Percentiles rank a stretch among this genome's conserved stretches.
Evolutionary conservation across 2,888 invertebrate genomes (phyloP).

Genomic region (Elysia crispata): DNA sequence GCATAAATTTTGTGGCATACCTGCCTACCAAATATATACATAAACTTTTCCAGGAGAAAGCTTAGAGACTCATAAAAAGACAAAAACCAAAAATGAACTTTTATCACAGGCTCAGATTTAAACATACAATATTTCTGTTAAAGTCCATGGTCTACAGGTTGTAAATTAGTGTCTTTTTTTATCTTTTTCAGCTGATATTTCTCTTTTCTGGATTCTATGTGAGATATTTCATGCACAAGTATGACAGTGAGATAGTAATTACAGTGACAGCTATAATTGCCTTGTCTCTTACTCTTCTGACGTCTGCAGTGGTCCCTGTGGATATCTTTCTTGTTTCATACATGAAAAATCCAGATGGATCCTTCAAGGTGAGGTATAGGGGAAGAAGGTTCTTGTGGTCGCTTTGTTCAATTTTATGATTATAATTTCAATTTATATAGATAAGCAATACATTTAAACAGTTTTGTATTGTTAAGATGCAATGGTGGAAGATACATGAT

Average conservation of each 20-base stretch:
- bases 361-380: constrained; percentile 67
- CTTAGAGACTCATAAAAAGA: too few species aligned
- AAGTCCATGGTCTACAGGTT: too few species aligned
- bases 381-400: neutral
- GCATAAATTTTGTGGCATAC: too few species aligned
- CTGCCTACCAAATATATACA: too few species aligned
- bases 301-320: constrained; percentile 74
- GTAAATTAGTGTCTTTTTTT: constrained; percentile 20
- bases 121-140: too few species aligned
- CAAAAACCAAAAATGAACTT: too few species aligned
- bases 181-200: constrained; percentile 72
- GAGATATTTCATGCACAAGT: constrained; percentile 73
- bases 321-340: constrained; percentile 78
- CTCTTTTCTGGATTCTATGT: constrained; percentile 76
- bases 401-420: neutral
- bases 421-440: too few species aligned
- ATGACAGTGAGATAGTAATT: constrained; percentile 73
- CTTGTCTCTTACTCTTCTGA: constrained; percentile 70
- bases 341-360: constrained; percentile 77
- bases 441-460: neutral
- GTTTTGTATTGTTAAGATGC: too few species aligned
- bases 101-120: too few species aligned
- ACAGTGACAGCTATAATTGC: constrained; percentile 70
- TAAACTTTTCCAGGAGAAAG: too few species aligned
- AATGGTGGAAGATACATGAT: too few species aligned